These are phyloP conservation scores for Periplaneta americana DNA, from an alignment of 1,140 invertebrate genomes.

Conservation along the genomic window DNA sequence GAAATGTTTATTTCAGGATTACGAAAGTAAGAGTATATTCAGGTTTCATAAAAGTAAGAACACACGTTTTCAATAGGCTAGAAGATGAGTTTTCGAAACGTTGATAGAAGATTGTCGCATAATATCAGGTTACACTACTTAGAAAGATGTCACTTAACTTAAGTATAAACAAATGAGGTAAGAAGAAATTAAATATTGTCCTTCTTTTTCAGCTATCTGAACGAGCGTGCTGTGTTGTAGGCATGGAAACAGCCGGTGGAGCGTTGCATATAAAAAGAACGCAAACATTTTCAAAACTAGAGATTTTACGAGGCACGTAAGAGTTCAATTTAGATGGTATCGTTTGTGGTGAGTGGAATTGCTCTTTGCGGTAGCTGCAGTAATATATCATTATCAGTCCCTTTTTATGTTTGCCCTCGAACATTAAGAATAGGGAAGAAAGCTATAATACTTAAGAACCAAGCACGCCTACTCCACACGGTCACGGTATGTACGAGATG, in stretches of 20 bases:
- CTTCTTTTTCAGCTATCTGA: too few relatives aligned
- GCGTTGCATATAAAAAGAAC: background rate
- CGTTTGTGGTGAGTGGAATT: constrained; percentile 7
- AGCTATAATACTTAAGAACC: background rate
- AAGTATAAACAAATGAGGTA: too few relatives aligned
- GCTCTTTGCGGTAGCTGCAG: background rate
- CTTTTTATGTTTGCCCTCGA: background rate
- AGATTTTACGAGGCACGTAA: constrained; percentile 11
- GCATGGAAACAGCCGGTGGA: background rate
- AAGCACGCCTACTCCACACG: background rate
- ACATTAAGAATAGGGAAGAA: background rate
- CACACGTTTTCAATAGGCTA: too few relatives aligned
- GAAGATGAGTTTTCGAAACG: too few relatives aligned
- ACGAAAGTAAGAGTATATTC: too few relatives aligned
- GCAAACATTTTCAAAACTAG: background rate
- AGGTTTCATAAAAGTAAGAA: too few relatives aligned
- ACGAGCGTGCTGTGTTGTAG: background rate
- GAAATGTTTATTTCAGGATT: too few relatives aligned
- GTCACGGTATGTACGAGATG: too few relatives aligned
- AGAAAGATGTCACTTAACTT: too few relatives aligned
- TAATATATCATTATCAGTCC: constrained; percentile 7
- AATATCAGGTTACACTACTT: too few relatives aligned
- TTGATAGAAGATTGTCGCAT: too few relatives aligned
- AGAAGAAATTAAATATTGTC: too few relatives aligned
- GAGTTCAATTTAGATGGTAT: constrained; percentile 10